These are phyloP conservation scores for Argopecten irradians DNA, from an alignment of 1,140 invertebrate genomes.

Conservation along the genomic window DNA sequence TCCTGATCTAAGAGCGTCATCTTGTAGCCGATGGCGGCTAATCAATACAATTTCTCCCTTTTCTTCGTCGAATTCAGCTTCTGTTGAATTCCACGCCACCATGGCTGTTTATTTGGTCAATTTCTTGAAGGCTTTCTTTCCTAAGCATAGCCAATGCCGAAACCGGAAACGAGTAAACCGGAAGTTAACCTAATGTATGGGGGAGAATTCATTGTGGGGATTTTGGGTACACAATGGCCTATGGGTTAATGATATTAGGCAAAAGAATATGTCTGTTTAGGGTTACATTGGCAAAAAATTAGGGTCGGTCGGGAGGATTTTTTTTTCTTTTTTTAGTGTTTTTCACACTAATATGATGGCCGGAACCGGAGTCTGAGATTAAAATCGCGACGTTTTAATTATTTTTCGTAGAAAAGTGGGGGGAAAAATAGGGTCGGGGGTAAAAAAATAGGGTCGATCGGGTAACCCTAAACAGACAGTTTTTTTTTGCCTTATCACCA, in stretches of 20 bases:
- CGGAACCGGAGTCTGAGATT: too few species aligned
- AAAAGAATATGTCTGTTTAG: too few species aligned
- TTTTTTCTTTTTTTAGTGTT: too few species aligned
- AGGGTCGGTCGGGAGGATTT: too few species aligned
- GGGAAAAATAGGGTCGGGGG: too few species aligned
- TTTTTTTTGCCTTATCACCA: too few species aligned
- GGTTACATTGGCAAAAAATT: too few species aligned
- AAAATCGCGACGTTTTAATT: too few species aligned
- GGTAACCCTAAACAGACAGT: too few species aligned
- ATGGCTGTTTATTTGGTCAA: not conserved
- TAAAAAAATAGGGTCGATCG: too few species aligned
- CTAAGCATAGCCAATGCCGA: not conserved
- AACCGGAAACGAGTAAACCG: not conserved
- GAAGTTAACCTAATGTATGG: conserved; percentile 10
- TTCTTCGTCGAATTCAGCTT: conserved; percentile 2
- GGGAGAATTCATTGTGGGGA: not conserved
- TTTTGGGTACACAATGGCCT: not conserved
- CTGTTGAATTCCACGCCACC: not conserved
- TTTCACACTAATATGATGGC: too few species aligned
- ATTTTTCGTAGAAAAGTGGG: too few species aligned
- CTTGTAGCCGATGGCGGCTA: not conserved
- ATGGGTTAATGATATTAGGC: not conserved
- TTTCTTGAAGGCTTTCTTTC: not conserved
- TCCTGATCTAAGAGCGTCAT: not conserved
- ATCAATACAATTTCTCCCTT: not conserved